A percentile compares a stretch with the other conserved stretches of the same genome.
Evolutionary conservation across 2,797 vertebrate species (phyloP).

Genomic region (Margarornis squamiger): DNA sequence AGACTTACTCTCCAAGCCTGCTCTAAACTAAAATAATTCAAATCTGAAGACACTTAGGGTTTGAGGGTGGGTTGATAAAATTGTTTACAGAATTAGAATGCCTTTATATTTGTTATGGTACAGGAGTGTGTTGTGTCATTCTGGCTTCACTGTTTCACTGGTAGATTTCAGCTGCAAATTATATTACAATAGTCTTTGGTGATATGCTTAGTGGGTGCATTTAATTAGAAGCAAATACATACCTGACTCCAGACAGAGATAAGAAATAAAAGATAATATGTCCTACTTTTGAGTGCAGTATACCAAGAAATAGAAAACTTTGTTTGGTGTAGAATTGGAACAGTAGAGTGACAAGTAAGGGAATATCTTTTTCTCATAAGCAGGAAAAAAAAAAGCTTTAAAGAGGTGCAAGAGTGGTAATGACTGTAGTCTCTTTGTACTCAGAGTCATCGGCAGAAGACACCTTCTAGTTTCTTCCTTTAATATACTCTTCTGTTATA

Average conservation of each 20-base stretch:
- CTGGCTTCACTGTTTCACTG: background rate
- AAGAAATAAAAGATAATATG: slow-evolving; percentile 17
- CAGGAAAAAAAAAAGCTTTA: background rate
- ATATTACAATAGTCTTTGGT: background rate
- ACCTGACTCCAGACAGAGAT: slow-evolving; percentile 47
- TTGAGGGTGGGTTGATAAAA: background rate
- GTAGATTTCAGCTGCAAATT: slow-evolving; percentile 17
- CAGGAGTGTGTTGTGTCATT: background rate
- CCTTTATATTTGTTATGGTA: background rate
- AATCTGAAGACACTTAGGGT: background rate
- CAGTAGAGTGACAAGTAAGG: background rate
- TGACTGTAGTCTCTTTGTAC: slow-evolving; percentile 4
- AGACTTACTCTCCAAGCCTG: background rate
- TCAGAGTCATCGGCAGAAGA: background rate
- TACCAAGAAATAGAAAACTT: background rate
- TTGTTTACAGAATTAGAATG: background rate
- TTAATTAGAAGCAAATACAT: slow-evolving; percentile 48
- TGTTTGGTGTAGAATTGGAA: background rate
- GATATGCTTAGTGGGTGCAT: background rate
- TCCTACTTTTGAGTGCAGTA: slow-evolving; percentile 24
- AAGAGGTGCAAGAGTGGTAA: background rate
- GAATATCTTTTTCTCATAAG: background rate
- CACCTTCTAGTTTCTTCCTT: background rate
- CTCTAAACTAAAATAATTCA: background rate
- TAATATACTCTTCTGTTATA: background rate